Conservation (phyloP, 2,113 vertebrate species). For the Bostrychus sinensis region DNA sequence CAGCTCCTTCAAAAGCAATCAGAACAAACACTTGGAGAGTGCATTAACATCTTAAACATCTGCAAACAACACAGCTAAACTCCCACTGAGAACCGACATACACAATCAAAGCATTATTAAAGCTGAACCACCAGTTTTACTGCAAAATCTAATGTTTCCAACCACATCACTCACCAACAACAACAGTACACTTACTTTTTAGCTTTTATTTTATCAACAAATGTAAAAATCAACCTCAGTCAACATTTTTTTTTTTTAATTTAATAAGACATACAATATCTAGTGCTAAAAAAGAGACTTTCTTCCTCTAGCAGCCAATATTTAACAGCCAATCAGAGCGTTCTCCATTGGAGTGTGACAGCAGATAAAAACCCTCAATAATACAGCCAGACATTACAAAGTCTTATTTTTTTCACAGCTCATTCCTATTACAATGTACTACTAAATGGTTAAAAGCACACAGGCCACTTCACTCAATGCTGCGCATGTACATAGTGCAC, state of each 20-base stretch:
- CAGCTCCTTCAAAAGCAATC: conserved; percentile 60
- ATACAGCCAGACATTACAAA: not conserved
- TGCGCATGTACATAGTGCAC: conserved; percentile 22
- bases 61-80: not conserved
- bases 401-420: not conserved
- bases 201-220: too few relatives aligned
- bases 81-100: not conserved
- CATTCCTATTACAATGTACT: not conserved
- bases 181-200: too few relatives aligned
- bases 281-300: too few relatives aligned
- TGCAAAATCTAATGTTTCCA: too few relatives aligned
- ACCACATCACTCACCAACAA: too few relatives aligned
- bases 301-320: too few relatives aligned
- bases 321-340: too few relatives aligned
- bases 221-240: not conserved
- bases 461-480: conserved; percentile 6
- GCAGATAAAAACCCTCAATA: too few relatives aligned
- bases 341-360: too few relatives aligned
- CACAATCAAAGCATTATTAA: not conserved
- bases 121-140: not conserved
- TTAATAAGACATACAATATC: too few relatives aligned
- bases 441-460: not conserved
- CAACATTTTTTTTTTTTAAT: too few relatives aligned
- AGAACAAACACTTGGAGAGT: conserved; percentile 31
- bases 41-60: conserved; percentile 10